These are phyloP conservation scores for Pocillopora grandis DNA, from an alignment of 92 coral and sea anemone species.

Conservation along the genomic window DNA sequence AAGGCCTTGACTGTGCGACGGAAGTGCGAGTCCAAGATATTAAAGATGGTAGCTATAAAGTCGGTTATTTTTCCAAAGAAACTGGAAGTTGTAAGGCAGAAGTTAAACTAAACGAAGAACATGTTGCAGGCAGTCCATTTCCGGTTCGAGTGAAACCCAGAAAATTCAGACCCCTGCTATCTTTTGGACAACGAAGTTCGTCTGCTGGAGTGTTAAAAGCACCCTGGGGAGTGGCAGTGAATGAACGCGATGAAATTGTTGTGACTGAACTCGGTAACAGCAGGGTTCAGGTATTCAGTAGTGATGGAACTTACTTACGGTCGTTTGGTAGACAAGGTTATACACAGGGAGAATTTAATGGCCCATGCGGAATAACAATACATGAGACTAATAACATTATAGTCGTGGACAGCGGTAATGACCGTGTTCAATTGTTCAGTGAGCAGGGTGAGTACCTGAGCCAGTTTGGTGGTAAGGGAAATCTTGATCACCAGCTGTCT, in stretches of 20 bases:
- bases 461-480: too few relatives aligned
- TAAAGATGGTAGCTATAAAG: too few relatives aligned
- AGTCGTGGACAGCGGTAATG: too few relatives aligned
- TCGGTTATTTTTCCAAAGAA: too few relatives aligned
- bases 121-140: too few relatives aligned
- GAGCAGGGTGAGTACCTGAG: too few relatives aligned
- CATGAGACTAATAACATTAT: not conserved
- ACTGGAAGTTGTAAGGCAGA: too few relatives aligned
- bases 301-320: not conserved
- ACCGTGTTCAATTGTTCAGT: too few relatives aligned
- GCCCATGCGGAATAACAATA: not conserved
- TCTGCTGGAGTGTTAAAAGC: not conserved
- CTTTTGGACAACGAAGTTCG: conserved; percentile 3
- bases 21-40: too few relatives aligned
- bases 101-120: too few relatives aligned
- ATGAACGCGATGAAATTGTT: conserved; percentile 17
- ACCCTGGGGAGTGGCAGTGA: conserved; percentile 40
- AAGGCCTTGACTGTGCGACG: too few relatives aligned
- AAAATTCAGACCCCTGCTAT: not conserved
- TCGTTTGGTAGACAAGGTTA: not conserved
- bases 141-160: not conserved
- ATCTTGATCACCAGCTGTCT: too few relatives aligned
- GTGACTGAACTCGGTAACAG: not conserved
- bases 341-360: conserved; percentile 5
- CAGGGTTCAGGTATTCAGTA: not conserved